Conservation (phyloP, 2,113 vertebrate species). For the Lagenorhynchus albirostris region DNA sequence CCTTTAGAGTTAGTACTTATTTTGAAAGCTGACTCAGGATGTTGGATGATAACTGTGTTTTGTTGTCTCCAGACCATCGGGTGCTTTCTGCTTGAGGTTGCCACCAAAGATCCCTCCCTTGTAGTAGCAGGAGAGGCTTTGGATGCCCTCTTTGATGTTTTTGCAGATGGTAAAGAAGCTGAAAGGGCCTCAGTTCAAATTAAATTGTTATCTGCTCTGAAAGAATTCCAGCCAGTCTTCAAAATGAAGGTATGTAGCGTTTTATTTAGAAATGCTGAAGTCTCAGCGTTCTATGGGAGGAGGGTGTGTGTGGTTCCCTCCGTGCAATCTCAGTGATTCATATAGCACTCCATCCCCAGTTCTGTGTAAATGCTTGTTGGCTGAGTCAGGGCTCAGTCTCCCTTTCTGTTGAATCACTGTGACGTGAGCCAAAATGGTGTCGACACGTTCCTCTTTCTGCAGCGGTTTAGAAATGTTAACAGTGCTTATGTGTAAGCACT, state of each 20-base stretch:
- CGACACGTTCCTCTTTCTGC: not conserved
- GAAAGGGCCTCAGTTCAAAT: slow-evolving; percentile 90
- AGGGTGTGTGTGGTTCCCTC: not conserved
- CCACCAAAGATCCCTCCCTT: slow-evolving; percentile 88
- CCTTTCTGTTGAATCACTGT: not conserved
- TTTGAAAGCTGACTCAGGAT: not conserved
- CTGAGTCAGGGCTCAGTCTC: not conserved
- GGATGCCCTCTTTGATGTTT: slow-evolving; percentile 96
- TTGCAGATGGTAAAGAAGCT: slow-evolving; percentile 94
- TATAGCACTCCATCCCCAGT: not conserved
- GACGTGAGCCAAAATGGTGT: not conserved
- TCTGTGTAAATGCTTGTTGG: not conserved
- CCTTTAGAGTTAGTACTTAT: not conserved
- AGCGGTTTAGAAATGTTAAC: not conserved
- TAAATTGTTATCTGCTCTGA: slow-evolving; percentile 87
- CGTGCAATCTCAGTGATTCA: fast-evolving
- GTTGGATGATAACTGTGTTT: not conserved
- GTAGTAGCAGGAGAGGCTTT: slow-evolving; percentile 94
- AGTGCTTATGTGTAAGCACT: not conserved
- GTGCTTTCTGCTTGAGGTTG: slow-evolving; percentile 91
- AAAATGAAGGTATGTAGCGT: slow-evolving; percentile 88
- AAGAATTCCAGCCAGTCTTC: slow-evolving; percentile 93
- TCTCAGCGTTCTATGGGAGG: not conserved
- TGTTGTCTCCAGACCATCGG: slow-evolving; percentile 89
- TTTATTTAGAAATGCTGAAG: not conserved